Percentiles rank a stretch among this genome's conserved stretches.
These are phyloP conservation scores for Terrapene triunguis DNA, from an alignment of 2,113 vertebrate genomes.

Conservation along the genomic window DNA sequence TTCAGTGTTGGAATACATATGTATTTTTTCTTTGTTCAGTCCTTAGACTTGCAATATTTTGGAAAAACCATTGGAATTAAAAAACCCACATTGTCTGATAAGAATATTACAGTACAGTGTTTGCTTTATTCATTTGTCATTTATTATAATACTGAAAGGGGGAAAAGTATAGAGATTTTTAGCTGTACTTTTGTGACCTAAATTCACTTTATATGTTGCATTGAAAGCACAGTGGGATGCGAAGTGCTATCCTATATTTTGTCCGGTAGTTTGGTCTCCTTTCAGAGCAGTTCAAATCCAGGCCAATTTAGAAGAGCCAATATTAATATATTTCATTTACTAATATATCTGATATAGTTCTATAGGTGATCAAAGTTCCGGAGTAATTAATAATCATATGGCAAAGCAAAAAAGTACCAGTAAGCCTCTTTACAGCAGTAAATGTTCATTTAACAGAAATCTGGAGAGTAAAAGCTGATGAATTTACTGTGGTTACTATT, in stretches of 20 bases:
- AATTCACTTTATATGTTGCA: slow-evolving; percentile 62
- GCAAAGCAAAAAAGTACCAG: slow-evolving; percentile 25
- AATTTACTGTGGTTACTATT: slow-evolving; percentile 18
- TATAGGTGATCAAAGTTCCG: slow-evolving; percentile 44
- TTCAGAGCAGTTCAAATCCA: slow-evolving; percentile 69
- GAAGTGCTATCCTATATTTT: slow-evolving; percentile 12
- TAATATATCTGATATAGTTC: slow-evolving; percentile 48
- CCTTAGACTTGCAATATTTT: slow-evolving; percentile 47
- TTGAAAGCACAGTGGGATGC: slow-evolving; percentile 54
- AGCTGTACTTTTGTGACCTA: slow-evolving; percentile 64
- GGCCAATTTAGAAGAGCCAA: slow-evolving; percentile 61
- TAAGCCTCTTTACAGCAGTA: slow-evolving; percentile 53
- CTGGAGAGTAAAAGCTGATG: slow-evolving; percentile 30
- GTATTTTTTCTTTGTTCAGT: slow-evolving; percentile 64
- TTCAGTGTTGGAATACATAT: slow-evolving; percentile 72
- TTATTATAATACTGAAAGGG: background rate
- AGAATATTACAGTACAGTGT: slow-evolving; percentile 18
- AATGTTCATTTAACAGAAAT: slow-evolving; percentile 48
- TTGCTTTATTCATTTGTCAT: slow-evolving; percentile 58
- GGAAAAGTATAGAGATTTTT: slow-evolving; percentile 29
- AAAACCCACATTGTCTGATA: background rate
- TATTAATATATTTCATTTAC: slow-evolving; percentile 64
- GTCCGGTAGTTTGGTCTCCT: slow-evolving; percentile 48
- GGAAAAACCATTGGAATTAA: slow-evolving; percentile 48
- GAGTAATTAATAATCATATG: slow-evolving; percentile 61